These are phyloP conservation scores for Pyrrhia umbra DNA, from an alignment of 2,888 invertebrate genomes.

Conservation along the genomic window DNA sequence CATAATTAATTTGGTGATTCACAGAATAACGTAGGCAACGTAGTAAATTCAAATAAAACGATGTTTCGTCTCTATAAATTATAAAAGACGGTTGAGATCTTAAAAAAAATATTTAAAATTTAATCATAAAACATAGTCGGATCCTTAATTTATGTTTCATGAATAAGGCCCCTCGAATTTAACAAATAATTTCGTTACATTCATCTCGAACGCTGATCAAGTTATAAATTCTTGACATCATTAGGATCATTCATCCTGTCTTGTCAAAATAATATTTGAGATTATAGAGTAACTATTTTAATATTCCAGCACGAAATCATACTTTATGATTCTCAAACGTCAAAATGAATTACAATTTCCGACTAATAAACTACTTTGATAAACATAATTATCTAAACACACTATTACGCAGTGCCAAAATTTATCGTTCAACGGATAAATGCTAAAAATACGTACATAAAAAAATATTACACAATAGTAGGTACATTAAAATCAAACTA, in stretches of 20 bases:
- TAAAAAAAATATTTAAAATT: constrained; percentile 23
- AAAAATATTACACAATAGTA: constrained; percentile 26
- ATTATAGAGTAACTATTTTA: not conserved
- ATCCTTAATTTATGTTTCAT: constrained; percentile 27
- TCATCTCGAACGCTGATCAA: constrained; percentile 27
- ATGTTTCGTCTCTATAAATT: constrained; percentile 3
- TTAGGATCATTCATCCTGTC: constrained; percentile 22
- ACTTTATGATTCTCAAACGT: not conserved
- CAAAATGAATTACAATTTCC: not conserved
- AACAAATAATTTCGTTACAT: constrained; percentile 25
- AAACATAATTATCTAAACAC: not conserved
- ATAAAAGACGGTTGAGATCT: not conserved
- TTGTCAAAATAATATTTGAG: constrained; percentile 19
- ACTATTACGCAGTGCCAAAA: not conserved
- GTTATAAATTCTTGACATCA: constrained; percentile 40
- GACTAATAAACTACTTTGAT: constrained; percentile 4
- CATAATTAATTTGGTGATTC: constrained; percentile 17
- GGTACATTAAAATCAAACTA: constrained; percentile 32
- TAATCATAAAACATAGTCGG: constrained; percentile 16
- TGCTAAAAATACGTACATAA: not conserved
- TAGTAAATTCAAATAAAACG: constrained; percentile 1
- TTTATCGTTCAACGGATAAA: not conserved
- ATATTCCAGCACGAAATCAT: constrained; percentile 7
- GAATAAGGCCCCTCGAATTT: constrained; percentile 17
- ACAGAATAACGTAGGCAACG: constrained; percentile 1